Evolutionary conservation across 2,888 invertebrate genomes (phyloP), one percentile per base, ranked within the genome.

Genomic region (Apantesis nais): DNA sequence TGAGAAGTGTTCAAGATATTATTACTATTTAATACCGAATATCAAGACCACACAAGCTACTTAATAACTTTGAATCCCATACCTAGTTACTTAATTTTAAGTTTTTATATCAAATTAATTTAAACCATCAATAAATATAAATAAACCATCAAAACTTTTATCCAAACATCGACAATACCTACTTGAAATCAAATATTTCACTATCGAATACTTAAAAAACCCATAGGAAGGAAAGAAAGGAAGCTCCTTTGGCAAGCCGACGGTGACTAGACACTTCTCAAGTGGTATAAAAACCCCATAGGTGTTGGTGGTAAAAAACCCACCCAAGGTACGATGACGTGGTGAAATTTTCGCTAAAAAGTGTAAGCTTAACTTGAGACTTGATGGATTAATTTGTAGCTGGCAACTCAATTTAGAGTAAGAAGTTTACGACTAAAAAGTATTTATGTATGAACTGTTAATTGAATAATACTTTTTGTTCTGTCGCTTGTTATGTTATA

Each of bases 381-480:
- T 85, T 91, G 93, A 94, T 87, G 88, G 78, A 81, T 92, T 91
- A 88, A 93, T 93, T 90, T 81, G 71, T 67, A 78, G 74, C 75
- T 89, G 89, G 89, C 90, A 87, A 78, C 79, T 85, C 81, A 72
- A 80, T 85, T 85, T 83, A 65, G 73, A 61, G 67, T 74, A 25
- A n/a, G 22, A 67, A 66, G 8, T 62, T 48, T n/a, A 29, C 9
- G n/a, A 65, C 34, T 37, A 48, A n/a, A 37, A 34, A 65, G 65
- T 29, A 29, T 44, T 11, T 63, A 22, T 44, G 25, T 41, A 41
- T 41, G 4, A 41, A 63, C 25, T 41, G 19, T 22, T 29, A 63
- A 29, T 19, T 41, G 25, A 29, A 58, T 12, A 3, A 9, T 25
- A 25, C 5, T 3, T 2, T 11, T 55, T 55, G 11, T 55, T 55